phyloP scores from a whole-genome alignment of 2,888 invertebrate species.

The Vesta saturnalis region DNA sequence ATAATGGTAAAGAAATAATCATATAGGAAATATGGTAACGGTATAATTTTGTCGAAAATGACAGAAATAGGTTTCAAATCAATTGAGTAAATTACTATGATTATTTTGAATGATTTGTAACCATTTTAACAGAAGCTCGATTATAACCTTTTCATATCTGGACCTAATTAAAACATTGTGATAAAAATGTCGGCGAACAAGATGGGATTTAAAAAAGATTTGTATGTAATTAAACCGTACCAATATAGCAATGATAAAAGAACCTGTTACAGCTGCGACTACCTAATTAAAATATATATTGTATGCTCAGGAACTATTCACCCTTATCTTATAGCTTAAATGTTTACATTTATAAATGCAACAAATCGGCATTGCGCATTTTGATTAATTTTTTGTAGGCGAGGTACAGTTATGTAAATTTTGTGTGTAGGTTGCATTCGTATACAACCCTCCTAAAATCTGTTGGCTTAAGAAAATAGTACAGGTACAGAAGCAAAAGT shows the following conservation, averaged over 20 bases:
- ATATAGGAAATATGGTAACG: no score
- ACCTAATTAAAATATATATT: background rate
- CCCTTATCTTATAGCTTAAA: conserved; percentile 1
- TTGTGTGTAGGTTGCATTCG: no score
- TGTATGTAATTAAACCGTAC: conserved; percentile 9
- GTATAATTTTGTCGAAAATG: no score
- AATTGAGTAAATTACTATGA: no score
- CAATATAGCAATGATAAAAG: background rate
- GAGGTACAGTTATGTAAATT: no score
- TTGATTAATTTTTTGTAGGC: no score
- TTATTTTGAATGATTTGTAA: no score
- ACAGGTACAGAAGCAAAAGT: background rate
- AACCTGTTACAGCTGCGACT: background rate
- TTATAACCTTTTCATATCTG: background rate
- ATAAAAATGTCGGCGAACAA: conserved; percentile 8
- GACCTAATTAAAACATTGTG: background rate
- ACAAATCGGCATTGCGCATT: background rate
- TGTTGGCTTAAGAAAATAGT: no score
- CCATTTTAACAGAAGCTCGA: background rate
- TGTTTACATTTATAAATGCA: background rate
- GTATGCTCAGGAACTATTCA: background rate
- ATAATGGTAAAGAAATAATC: no score
- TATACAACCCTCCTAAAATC: no score
- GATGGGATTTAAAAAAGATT: conserved; percentile 1
- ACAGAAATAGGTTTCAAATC: no score